phyloP scores from a whole-genome alignment of 2,113 vertebrate species.

The Hippocampus zosterae region DNA sequence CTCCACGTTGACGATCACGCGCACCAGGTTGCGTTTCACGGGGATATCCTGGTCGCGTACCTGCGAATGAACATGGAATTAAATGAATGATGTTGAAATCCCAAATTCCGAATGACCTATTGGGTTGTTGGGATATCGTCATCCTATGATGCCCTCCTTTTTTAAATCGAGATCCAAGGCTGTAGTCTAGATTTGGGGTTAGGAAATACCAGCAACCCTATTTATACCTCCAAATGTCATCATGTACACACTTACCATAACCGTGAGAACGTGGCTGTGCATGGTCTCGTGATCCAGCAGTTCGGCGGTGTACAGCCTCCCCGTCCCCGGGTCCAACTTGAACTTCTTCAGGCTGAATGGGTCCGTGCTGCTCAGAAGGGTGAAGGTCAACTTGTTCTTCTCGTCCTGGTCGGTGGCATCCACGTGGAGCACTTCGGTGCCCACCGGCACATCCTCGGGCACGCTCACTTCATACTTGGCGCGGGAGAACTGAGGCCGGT shows the following conservation, averaged over 20 bases:
- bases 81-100: background rate
- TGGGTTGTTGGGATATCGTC: too few relatives aligned
- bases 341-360: conserved; percentile 91
- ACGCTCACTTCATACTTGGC: conserved; percentile 83
- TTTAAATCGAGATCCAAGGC: too few relatives aligned
- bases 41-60: conserved; percentile 97
- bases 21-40: conserved; percentile 90
- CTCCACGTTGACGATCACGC: conserved; percentile 82
- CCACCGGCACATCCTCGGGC: conserved; percentile 81
- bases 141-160: too few relatives aligned
- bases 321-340: conserved; percentile 86
- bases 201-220: too few relatives aligned
- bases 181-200: too few relatives aligned
- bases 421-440: conserved; percentile 86
- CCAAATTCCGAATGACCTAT: background rate
- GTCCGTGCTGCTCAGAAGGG: conserved; percentile 89
- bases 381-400: conserved; percentile 95
- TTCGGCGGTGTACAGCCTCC: conserved; percentile 82
- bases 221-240: background rate
- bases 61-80: conserved; percentile 50
- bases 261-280: conserved; percentile 85
- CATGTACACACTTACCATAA: conserved; percentile 79
- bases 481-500: conserved; percentile 88
- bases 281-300: conserved; percentile 88
- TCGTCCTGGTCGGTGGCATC: conserved; percentile 87